phyloP scores from a whole-genome alignment of 2,113 vertebrate species.

The Gallinago paraguaiae region DNA sequence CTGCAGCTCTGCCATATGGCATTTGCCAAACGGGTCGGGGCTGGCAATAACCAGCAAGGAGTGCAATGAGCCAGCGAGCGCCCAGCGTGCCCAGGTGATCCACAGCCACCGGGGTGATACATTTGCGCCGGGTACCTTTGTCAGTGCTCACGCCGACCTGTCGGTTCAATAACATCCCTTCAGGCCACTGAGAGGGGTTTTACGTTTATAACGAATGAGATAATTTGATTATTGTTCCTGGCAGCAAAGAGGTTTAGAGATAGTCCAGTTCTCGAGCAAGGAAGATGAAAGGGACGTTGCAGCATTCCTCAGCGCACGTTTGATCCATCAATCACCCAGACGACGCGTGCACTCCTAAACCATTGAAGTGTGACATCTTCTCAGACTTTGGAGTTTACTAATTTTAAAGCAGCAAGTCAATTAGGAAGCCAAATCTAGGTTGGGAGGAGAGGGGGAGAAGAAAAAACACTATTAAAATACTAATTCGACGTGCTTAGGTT shows the following conservation, averaged over 20 bases:
- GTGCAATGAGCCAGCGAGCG: slow-evolving; percentile 10
- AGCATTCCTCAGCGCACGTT: slow-evolving; percentile 18
- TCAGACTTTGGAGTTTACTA: slow-evolving; percentile 51
- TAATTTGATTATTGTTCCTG: slow-evolving; percentile 45
- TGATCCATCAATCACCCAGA: slow-evolving; percentile 73
- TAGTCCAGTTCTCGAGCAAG: background rate
- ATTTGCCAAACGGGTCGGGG: background rate
- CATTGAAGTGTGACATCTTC: slow-evolving; percentile 70
- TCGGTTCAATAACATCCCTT: slow-evolving; percentile 33
- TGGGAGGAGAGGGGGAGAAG: background rate
- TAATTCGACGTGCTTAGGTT: slow-evolving; percentile 42
- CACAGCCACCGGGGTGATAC: background rate
- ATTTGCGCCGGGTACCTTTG: background rate
- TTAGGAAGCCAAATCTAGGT: slow-evolving; percentile 36
- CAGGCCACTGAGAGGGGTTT: background rate
- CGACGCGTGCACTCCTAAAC: slow-evolving; percentile 59
- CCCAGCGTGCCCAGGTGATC: background rate
- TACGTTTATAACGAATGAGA: slow-evolving; percentile 34
- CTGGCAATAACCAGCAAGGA: background rate
- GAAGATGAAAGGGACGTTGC: slow-evolving; percentile 33
- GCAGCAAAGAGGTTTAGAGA: background rate
- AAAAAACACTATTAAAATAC: slow-evolving; percentile 49
- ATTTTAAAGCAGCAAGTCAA: slow-evolving; percentile 57
- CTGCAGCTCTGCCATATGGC: background rate
- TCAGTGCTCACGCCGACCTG: background rate